These are phyloP conservation scores for Piaya cayana DNA, from an alignment of 2,113 vertebrate genomes.

Conservation along the genomic window DNA sequence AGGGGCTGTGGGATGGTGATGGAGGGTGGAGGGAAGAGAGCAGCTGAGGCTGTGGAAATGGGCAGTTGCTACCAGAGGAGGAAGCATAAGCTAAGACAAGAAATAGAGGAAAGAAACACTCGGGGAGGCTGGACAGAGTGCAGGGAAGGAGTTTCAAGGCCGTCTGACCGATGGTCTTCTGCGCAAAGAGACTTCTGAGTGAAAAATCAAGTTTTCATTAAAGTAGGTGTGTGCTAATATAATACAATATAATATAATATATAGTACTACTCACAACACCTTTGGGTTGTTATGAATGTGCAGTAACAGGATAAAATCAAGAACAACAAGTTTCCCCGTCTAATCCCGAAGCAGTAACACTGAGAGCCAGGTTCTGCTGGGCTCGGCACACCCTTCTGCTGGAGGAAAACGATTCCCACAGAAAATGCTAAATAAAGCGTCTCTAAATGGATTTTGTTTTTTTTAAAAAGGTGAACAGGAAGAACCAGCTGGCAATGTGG, in stretches of 20 bases:
- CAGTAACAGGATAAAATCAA: not conserved
- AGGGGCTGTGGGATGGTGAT: not conserved
- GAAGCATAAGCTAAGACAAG: not conserved
- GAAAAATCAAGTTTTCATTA: not conserved
- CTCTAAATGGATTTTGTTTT: not conserved
- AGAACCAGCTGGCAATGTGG: constrained; percentile 52
- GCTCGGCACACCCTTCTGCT: not conserved
- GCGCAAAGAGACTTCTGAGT: not conserved
- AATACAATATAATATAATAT: not conserved
- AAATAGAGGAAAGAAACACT: not conserved
- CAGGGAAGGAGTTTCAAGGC: not conserved
- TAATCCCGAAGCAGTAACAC: not conserved
- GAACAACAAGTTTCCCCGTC: constrained; percentile 11
- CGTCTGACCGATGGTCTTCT: not conserved
- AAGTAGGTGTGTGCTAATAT: not conserved
- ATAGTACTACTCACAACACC: not conserved
- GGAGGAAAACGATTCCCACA: constrained; percentile 5
- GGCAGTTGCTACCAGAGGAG: not conserved
- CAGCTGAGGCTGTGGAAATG: not conserved
- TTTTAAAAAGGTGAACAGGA: constrained; percentile 15
- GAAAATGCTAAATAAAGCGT: constrained; percentile 30
- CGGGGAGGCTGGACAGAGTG: not conserved
- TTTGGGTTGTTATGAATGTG: not conserved
- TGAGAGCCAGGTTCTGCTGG: not conserved
- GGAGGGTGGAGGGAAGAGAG: not conserved